Evolutionary conservation across 2,888 invertebrate species (phyloP).

Genomic region (Lasioglossum malachurum): DNA sequence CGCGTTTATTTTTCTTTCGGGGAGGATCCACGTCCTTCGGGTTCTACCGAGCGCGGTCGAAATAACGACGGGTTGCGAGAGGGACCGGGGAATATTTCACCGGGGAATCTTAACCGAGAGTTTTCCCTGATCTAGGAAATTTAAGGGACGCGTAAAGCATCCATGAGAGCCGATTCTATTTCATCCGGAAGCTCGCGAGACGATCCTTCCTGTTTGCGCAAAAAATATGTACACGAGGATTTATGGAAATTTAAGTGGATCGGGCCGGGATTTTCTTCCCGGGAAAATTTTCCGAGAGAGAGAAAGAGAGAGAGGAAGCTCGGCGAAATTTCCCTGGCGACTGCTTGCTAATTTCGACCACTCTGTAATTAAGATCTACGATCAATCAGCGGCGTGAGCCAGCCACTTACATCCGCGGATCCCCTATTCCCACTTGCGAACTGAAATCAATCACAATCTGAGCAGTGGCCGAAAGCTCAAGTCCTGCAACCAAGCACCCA

Average conservation of each 20-base stretch:
- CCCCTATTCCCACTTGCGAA: conserved; percentile 19
- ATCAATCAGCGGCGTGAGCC: conserved; percentile 15
- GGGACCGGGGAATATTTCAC: not conserved
- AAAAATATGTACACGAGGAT: not conserved
- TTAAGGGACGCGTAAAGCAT: not conserved
- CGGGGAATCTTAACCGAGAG: conserved; percentile 1
- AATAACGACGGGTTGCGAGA: not conserved
- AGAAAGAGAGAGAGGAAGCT: too few relatives aligned
- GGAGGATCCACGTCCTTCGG: not conserved
- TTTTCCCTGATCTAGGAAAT: not conserved
- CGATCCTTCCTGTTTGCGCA: not conserved
- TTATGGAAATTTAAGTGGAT: not conserved
- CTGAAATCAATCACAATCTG: conserved; percentile 29
- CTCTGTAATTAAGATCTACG: not conserved
- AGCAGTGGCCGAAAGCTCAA: conserved; percentile 16
- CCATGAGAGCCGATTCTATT: not conserved
- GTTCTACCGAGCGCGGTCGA: not conserved
- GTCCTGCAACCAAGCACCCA: not conserved
- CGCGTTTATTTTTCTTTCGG: conserved; percentile 34
- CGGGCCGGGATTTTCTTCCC: not conserved
- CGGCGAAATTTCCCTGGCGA: not conserved
- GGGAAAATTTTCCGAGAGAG: not conserved
- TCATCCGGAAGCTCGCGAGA: not conserved
- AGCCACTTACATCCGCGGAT: conserved; percentile 2
- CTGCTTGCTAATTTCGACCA: not conserved